Percentiles rank a stretch among this genome's conserved stretches.
Conservation (phyloP, 1,140 invertebrate genomes). For the Brachystomella parvula region DNA sequence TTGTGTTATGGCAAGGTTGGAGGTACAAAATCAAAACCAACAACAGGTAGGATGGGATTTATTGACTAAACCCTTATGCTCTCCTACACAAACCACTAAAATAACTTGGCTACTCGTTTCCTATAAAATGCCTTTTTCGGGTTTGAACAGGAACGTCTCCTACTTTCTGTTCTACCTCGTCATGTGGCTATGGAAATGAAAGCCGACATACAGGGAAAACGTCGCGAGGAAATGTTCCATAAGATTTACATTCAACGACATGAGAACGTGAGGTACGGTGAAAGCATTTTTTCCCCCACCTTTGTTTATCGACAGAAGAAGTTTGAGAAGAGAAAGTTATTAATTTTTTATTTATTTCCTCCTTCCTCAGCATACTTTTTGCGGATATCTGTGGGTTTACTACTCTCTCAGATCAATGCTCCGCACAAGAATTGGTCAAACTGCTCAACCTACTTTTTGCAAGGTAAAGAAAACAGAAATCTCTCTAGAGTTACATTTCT, state of each 20-base stretch:
- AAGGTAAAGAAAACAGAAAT: slow-evolving; percentile 49
- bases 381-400: slow-evolving; percentile 98
- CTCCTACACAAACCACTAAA: neutral
- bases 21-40: slow-evolving; percentile 87
- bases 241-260: slow-evolving; percentile 96
- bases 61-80: neutral
- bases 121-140: neutral
- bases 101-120: neutral
- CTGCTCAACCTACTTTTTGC: slow-evolving; percentile 93
- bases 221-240: slow-evolving; percentile 86
- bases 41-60: slow-evolving; percentile 64
- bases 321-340: neutral
- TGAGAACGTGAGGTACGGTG: slow-evolving; percentile 76
- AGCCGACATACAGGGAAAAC: slow-evolving; percentile 84
- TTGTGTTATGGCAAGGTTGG: slow-evolving; percentile 83
- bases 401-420: slow-evolving; percentile 85
- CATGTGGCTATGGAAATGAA: slow-evolving; percentile 98
- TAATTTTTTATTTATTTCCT: slow-evolving; percentile 1
- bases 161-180: slow-evolving; percentile 84
- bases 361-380: slow-evolving; percentile 77
- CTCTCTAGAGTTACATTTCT: neutral
- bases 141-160: slow-evolving; percentile 65
- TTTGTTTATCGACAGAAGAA: neutral
- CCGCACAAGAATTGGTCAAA: slow-evolving; percentile 83
- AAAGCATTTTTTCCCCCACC: neutral